These are phyloP conservation scores for Misgurnus anguillicaudatus DNA, from an alignment of 2,113 vertebrate genomes.

Conservation along the genomic window DNA sequence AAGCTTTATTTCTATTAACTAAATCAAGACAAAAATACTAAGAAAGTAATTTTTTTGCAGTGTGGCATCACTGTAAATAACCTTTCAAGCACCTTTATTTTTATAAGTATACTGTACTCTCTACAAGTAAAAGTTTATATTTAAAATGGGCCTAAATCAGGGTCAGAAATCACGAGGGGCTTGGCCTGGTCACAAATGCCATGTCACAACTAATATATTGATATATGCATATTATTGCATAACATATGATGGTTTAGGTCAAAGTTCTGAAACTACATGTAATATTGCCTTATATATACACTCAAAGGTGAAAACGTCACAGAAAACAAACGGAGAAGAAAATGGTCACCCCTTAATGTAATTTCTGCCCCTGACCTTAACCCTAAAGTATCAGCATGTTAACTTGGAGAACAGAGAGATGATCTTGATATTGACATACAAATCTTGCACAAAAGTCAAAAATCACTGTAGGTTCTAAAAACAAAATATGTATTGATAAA, in stretches of 20 bases:
- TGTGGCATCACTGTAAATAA: not conserved
- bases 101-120: not conserved
- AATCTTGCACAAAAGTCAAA: not conserved
- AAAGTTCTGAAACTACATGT: no score
- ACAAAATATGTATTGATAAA: not conserved
- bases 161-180: not conserved
- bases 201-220: not conserved
- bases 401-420: not conserved
- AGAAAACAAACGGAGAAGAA: no score
- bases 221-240: not conserved
- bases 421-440: slow-evolving; percentile 24
- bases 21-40: no score
- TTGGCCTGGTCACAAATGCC: not conserved
- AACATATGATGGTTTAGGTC: not conserved
- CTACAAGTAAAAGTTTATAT: not conserved
- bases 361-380: slow-evolving; percentile 17
- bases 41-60: no score
- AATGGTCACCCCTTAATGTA: no score
- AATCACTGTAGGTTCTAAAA: not conserved
- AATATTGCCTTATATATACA: no score
- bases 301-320: no score
- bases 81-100: no score
- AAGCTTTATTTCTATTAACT: no score
- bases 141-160: not conserved
- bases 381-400: not conserved